Conservation (phyloP, 2,888 invertebrate genomes). For the Nycteola revayana region DNA sequence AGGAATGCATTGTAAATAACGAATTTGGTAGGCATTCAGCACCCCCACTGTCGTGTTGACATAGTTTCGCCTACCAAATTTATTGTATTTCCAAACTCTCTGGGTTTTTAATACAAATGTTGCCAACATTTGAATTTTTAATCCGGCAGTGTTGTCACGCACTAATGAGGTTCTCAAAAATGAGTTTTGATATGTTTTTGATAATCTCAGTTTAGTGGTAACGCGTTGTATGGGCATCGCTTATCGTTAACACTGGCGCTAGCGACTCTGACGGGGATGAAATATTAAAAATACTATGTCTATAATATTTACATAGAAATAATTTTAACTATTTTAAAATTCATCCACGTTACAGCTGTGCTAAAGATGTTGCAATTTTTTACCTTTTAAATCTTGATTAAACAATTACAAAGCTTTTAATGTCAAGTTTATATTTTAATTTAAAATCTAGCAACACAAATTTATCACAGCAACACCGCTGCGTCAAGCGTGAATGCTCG, state of each 20-base stretch:
- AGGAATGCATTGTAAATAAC: constrained; percentile 79
- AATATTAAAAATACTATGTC: constrained; percentile 13
- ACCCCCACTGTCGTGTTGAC: constrained; percentile 60
- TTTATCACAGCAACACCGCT: constrained; percentile 50
- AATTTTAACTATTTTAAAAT: constrained; percentile 1
- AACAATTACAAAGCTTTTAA: neutral
- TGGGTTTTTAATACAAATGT: constrained; percentile 15
- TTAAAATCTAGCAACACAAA: constrained; percentile 28
- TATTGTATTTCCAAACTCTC: constrained; percentile 40
- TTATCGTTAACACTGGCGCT: constrained; percentile 78
- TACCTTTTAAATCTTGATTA: constrained; percentile 1
- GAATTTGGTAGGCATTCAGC: constrained; percentile 68
- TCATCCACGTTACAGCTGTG: constrained; percentile 31
- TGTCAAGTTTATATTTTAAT: neutral
- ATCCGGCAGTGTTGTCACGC: constrained; percentile 40
- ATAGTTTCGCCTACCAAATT: constrained; percentile 65
- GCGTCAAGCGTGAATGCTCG: constrained; percentile 80
- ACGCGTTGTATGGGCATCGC: constrained; percentile 78
- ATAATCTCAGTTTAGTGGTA: constrained; percentile 39
- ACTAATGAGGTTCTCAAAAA: constrained; percentile 44
- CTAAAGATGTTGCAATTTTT: constrained; percentile 34
- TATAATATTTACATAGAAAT: neutral
- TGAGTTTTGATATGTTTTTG: constrained; percentile 20
- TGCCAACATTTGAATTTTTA: constrained; percentile 25
- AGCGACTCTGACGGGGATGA: constrained; percentile 48